Evolutionary conservation across 2,113 vertebrate species (phyloP).

Genomic region (Columbina picui): DNA sequence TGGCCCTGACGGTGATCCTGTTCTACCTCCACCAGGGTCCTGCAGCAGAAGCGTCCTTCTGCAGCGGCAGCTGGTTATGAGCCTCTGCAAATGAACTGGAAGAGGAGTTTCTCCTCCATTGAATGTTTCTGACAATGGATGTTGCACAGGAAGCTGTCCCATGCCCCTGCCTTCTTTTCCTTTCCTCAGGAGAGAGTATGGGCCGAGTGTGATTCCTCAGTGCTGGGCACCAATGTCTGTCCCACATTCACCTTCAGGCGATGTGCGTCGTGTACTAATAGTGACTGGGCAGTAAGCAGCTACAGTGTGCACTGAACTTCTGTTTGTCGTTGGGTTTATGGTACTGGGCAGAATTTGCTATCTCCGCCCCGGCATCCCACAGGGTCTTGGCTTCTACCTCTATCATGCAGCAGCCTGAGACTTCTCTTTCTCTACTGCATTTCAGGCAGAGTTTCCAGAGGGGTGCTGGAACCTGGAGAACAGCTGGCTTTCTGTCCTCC

Average conservation of each 20-base stretch:
- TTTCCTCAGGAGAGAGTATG: conserved; percentile 20
- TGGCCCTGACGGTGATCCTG: conserved; percentile 40
- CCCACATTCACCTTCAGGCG: conserved; percentile 33
- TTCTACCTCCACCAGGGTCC: conserved; percentile 50
- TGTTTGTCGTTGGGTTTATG: conserved; percentile 5
- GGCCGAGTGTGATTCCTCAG: conserved; percentile 21
- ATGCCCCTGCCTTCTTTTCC: conserved; percentile 32
- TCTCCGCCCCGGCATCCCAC: background rate
- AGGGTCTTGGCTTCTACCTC: conserved; percentile 58
- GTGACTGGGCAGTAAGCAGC: conserved; percentile 41
- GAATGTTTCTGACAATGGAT: conserved; percentile 55
- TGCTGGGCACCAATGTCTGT: conserved; percentile 54
- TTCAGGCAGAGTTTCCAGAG: conserved; percentile 25
- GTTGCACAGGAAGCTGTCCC: conserved; percentile 49
- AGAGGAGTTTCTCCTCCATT: conserved; percentile 46
- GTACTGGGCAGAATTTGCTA: background rate
- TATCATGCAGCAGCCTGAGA: conserved; percentile 36
- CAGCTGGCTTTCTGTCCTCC: conserved; percentile 33
- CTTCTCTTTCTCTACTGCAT: conserved; percentile 11
- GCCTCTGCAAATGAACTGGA: conserved; percentile 65
- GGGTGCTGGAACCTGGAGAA: conserved; percentile 10
- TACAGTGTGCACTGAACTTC: conserved; percentile 2
- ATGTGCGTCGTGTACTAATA: background rate
- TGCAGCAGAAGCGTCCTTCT: conserved; percentile 49
- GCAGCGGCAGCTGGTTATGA: conserved; percentile 31